phyloP scores from a whole-genome alignment of 2,888 invertebrate species.

The Chloroclystis v-ata region DNA sequence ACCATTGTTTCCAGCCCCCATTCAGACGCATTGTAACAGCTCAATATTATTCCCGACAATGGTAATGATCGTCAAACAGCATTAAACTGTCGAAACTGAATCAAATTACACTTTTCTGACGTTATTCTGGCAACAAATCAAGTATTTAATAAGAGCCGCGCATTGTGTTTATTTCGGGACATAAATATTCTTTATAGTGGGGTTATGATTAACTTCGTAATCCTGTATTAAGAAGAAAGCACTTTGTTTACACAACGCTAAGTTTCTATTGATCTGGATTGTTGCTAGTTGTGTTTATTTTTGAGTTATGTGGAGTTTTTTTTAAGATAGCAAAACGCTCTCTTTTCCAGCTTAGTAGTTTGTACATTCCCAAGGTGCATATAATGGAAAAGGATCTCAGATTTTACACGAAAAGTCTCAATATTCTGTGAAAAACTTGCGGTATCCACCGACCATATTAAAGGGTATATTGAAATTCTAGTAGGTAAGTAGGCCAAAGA shows the following conservation, averaged over 20 bases:
- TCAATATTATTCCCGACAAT: constrained; percentile 44
- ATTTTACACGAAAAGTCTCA: constrained; percentile 6
- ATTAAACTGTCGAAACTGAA: constrained; percentile 36
- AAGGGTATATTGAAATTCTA: constrained; percentile 49
- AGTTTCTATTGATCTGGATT: not conserved
- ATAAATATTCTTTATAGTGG: constrained; percentile 19
- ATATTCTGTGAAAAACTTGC: constrained; percentile 9
- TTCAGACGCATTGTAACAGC: constrained; percentile 33
- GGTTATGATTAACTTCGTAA: constrained; percentile 16
- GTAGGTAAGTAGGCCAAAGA: constrained; percentile 31
- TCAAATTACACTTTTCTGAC: constrained; percentile 31
- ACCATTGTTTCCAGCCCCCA: constrained; percentile 30
- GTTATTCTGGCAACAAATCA: constrained; percentile 53
- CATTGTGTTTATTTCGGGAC: constrained; percentile 24
- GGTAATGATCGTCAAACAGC: constrained; percentile 48
- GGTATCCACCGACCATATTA: constrained; percentile 5
- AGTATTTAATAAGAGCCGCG: constrained; percentile 36
- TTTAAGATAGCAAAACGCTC: too few species aligned
- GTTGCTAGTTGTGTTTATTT: not conserved
- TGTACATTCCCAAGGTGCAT: not conserved
- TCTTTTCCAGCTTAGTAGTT: too few species aligned
- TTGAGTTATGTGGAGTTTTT: not conserved
- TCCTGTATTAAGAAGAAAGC: not conserved
- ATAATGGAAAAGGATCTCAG: not conserved
- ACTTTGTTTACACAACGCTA: constrained; percentile 4